phyloP scores from a whole-genome alignment of 1,140 invertebrate genomes.

The Diorhabda carinulata region DNA sequence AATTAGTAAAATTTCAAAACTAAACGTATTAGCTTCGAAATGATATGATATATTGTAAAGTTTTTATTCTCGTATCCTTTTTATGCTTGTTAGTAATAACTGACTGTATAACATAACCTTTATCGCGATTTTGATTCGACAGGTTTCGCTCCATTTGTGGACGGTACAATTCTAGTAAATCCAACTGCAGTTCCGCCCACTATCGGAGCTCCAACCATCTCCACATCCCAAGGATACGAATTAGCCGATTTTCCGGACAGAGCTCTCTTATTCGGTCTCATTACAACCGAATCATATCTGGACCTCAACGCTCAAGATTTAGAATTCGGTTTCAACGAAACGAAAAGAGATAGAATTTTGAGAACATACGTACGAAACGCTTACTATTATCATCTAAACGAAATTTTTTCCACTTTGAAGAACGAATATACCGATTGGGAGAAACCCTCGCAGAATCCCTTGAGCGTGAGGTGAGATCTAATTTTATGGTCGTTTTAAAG shows the following conservation, averaged over 20 bases:
- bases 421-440: conserved; percentile 95
- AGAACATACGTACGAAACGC: conserved; percentile 84
- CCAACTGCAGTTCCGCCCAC: conserved; percentile 45
- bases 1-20: no score
- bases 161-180: conserved; percentile 72
- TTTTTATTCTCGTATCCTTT: no score
- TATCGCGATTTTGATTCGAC: not conserved
- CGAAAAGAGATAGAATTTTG: conserved; percentile 75
- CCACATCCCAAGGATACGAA: conserved; percentile 65
- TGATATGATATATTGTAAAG: no score
- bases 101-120: no score
- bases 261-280: conserved; percentile 73
- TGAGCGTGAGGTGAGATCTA: conserved; percentile 54
- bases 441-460: conserved; percentile 66
- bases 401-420: conserved; percentile 84
- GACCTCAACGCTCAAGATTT: conserved; percentile 73
- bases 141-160: conserved; percentile 85
- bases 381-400: conserved; percentile 84
- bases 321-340: conserved; percentile 82
- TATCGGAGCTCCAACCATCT: conserved; percentile 43
- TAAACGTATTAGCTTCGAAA: no score
- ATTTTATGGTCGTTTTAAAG: not conserved
- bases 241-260: conserved; percentile 79
- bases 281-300: conserved; percentile 66
- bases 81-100: no score